Evolutionary conservation across 2,797 vertebrate genomes (phyloP), one percentile per base, ranked within the genome.

Genomic region (Myotis vivesi): DNA sequence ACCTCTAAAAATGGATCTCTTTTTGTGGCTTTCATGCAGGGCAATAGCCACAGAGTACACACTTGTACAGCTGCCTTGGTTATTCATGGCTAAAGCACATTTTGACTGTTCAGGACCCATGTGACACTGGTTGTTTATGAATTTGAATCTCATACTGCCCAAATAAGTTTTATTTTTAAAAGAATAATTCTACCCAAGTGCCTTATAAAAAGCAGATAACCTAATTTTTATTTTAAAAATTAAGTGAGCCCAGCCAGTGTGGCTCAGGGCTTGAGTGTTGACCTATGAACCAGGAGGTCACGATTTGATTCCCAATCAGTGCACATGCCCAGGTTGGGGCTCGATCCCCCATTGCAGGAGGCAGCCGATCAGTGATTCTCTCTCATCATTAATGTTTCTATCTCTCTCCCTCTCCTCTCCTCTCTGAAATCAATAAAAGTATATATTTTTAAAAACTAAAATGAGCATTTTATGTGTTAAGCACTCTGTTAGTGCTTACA

Each of bases 221-320:
- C 28, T 86, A 57, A 89, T 87, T 89, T 57, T 95, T 25, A 95
- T 72, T 87, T 89, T 68, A 57, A 82, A 93, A 88, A 82, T 72
- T 66, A 89, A 64, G 30, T 41, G 22, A 96, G 36, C 36, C 59
- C 59, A 62, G 59, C 25, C 59, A 62, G 59, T 62, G 28, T 30
- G 28, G 59, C 57, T 59, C 25, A 59, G 57, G 11, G 57, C 4
- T 62, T 7, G 28, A 62, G 28, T 2, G 28, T 3, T 62, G 59
- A 30, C 59, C 59, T 30, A 62, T 5, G 12, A 62, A 62, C 28
- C 28, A 62, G 25, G 59, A 62, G 59, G 12, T 30, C 28, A 62
- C 59, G 28, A 12, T 62, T 62, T 62, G 28, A 62, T 30, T 62
- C 28, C 12, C 59, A 62, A 62, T 62, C 28, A 30, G 28, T 62